Evolutionary conservation across 2,888 invertebrate species (phyloP).

Genomic region (Therioaphis trifolii): DNA sequence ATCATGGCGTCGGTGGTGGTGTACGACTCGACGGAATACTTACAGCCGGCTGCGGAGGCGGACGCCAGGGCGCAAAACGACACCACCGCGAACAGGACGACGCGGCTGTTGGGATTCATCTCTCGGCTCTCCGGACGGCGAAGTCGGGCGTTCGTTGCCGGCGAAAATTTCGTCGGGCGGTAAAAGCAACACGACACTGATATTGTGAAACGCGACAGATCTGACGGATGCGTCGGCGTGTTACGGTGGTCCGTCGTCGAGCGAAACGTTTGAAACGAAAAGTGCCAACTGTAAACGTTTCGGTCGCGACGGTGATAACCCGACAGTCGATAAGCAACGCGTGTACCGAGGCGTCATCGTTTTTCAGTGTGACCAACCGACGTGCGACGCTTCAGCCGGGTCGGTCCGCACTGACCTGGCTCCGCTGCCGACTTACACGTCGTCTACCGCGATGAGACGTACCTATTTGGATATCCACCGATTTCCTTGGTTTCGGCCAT

Average conservation of each 20-base stretch:
- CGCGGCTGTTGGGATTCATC: neutral
- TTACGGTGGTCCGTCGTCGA: neutral
- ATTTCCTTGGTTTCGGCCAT: too few relatives aligned
- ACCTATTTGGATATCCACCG: too few relatives aligned
- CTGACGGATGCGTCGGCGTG: too few relatives aligned
- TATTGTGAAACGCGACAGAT: too few relatives aligned
- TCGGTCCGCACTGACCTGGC: too few relatives aligned
- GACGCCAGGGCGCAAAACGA: conserved; percentile 23
- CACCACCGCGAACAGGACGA: conserved; percentile 24
- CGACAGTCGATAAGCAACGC: conserved; percentile 29
- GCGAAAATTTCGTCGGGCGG: neutral
- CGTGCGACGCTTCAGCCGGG: neutral
- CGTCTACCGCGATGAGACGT: too few relatives aligned
- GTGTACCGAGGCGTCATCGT: conserved; percentile 34
- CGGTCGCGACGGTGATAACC: conserved; percentile 46
- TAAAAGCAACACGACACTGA: too few relatives aligned
- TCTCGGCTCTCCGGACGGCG: neutral
- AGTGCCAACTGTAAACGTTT: conserved; percentile 36
- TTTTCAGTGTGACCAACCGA: conserved; percentile 45
- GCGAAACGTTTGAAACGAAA: too few relatives aligned
- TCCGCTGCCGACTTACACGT: too few relatives aligned
- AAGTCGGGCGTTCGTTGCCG: neutral
- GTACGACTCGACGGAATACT: conserved; percentile 72
- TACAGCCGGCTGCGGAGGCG: conserved; percentile 72
- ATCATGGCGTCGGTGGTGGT: conserved; percentile 94